phyloP scores from a whole-genome alignment of 2,113 vertebrate species.

The Excalfactoria chinensis region DNA sequence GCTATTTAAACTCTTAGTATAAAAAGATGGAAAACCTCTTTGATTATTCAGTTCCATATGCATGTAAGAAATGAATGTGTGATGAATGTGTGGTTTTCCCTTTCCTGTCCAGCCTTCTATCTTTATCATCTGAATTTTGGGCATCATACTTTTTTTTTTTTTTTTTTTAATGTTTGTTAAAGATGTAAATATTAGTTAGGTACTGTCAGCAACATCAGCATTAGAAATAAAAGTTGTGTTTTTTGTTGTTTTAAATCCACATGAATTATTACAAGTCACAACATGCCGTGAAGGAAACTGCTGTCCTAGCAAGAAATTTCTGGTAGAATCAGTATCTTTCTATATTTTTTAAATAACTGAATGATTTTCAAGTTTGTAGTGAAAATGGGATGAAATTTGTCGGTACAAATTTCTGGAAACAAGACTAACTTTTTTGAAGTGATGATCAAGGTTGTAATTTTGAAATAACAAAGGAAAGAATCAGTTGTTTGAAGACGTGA shows the following conservation, averaged over 20 bases:
- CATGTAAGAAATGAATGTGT: not conserved
- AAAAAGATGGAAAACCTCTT: not conserved
- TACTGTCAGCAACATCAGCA: not conserved
- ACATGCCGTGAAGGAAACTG: not conserved
- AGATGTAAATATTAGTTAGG: not conserved
- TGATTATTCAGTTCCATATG: not conserved
- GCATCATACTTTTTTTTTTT: not conserved
- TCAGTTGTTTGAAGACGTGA: not conserved
- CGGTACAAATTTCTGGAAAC: not conserved
- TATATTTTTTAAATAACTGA: not conserved
- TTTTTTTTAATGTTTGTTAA: not conserved
- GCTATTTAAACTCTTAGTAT: not conserved
- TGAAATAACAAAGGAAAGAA: not conserved
- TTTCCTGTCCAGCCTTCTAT: not conserved
- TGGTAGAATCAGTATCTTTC: not conserved
- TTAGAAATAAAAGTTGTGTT: rapidly evolving
- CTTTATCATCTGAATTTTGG: not conserved
- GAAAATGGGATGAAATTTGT: not conserved
- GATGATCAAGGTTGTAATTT: not conserved
- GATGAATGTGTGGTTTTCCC: not conserved
- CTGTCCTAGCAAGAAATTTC: not conserved
- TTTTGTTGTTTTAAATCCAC: not conserved
- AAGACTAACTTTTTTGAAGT: not conserved
- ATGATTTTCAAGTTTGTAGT: not conserved
- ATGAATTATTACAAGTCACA: not conserved